Evolutionary conservation across 2,888 invertebrate genomes (phyloP), one percentile per base, ranked within the genome.

Genomic region (Calephelis perditalis): DNA sequence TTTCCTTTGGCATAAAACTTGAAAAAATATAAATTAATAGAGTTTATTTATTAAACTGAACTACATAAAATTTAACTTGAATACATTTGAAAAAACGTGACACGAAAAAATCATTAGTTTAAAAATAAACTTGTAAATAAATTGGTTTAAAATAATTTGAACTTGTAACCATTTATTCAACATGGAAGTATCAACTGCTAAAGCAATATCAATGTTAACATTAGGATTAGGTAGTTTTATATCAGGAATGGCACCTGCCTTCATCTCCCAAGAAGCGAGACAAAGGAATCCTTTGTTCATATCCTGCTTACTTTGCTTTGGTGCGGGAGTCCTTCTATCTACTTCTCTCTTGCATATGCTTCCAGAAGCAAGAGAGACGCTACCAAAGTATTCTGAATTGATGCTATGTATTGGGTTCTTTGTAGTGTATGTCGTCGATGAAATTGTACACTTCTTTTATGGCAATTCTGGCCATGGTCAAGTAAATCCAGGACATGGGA

Each of bases 261-360:
- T 92, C 63, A 92, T 95, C 69, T 92, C 94, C 0, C 89, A 92
- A 49, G 83, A 88, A 7, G 89, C 93, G 49, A 86, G 93, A 56
- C 87, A 87, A 65, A 84, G 91, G 36, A 92, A 92, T 73, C 94
- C 94, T 0, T 76, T 95, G 3, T 72, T 93, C 2, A 87, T 95
- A 1, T 95, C 96, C 0, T 90, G 93, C 12, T 81, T 95, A 7
- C 86, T 96, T 1, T 96, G 96, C 74, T 96, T 95, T 71, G 96
- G 96, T 4, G 96, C 94, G 7, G 96, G 96, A 1, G 95, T 96
- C 35, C 88, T 96, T 5, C 81, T 96, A 5, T 93, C 95, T 0
- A 96, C 96, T 0, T 93, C 96, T 0, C 68, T 96, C 44, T 91
- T 95, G 15, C 96, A 96, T 80, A 95, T 96, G 90, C 82, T 96